Evolutionary conservation across 1,140 invertebrate genomes (phyloP), one percentile per base, ranked within the genome.

Genomic region (Hormaphis cornu): DNA sequence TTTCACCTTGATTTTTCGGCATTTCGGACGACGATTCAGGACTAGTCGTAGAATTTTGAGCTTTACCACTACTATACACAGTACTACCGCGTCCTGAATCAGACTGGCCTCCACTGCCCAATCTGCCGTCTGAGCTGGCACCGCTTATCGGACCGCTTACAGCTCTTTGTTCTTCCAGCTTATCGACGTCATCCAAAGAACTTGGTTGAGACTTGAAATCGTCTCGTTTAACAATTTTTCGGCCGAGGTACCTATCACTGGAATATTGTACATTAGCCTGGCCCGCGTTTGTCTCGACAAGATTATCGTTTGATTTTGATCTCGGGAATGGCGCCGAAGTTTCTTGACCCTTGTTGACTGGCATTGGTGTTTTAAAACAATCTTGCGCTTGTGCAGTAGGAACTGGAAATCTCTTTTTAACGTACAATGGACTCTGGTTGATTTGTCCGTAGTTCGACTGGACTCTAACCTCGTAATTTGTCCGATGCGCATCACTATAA

Each of bases 1-100:
- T 33, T 14, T 42, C 69, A 74, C 74, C 74, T 61, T 69, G 53
- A 44, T 69, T 59, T 40, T 70, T 58, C 28, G 69, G 69, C 14
- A 73, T 71, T 69, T 74, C 74, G 1, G 74, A 73, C 0, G 71
- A 72, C 3, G 72, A 71, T 30, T 72, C 72, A 30, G 71, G 66
- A 18, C 71, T 71, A 46, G 71, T 53, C 14, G 71, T 63, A 16
- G 73, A 70, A 28, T 74, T 73, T 28, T 69, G 54, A 18, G 74
- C 70, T 71, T 75, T 78, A 2, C 86, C 86, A 74, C 87, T 89
- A 14, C 86, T 87, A 76, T 88, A 88, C 50, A 86, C 85, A 14
- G 86, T 87, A 74, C 86, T 88, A 20, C 87, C 87, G 74, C 87
- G 81, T 14, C 87, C 87, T 4, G 87, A 89, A 78, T 89, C 87